Evolutionary conservation across 2,797 vertebrate species (phyloP).

Genomic region (Rhabdomys pumilio): DNA sequence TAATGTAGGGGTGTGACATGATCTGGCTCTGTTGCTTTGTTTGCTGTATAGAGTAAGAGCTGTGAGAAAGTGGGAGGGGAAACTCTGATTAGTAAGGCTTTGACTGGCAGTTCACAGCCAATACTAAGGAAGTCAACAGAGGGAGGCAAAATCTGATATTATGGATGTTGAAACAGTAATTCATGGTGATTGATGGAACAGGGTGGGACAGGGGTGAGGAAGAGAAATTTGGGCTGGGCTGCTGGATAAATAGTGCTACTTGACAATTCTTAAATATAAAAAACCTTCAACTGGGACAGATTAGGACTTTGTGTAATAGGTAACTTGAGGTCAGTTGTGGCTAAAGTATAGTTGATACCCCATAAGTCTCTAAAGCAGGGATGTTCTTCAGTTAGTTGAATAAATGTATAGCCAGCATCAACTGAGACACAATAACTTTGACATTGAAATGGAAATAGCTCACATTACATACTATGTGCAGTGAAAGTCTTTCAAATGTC

Average conservation of each 20-base stretch:
- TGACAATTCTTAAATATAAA: neutral
- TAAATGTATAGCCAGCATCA: neutral
- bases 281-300: neutral
- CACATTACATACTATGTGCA: neutral
- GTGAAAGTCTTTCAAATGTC: neutral
- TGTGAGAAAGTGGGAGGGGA: neutral
- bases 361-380: neutral
- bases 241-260: neutral
- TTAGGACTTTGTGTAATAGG: neutral
- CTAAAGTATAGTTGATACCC: neutral
- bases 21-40: neutral
- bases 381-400: neutral
- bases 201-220: neutral
- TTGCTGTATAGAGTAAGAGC: neutral
- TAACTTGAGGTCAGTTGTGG: neutral
- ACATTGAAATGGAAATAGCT: slow-evolving; percentile 32
- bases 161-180: slow-evolving; percentile 15
- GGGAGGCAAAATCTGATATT: neutral
- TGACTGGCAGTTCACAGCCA: neutral
- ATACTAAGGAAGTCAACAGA: neutral
- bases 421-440: slow-evolving; percentile 32
- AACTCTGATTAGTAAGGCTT: neutral
- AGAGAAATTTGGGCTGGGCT: neutral
- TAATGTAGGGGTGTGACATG: neutral
- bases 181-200: neutral